Percentiles rank a stretch among this genome's conserved stretches.
phyloP scores from a whole-genome alignment of 2,888 invertebrate genomes.

The Volucella inflata region DNA sequence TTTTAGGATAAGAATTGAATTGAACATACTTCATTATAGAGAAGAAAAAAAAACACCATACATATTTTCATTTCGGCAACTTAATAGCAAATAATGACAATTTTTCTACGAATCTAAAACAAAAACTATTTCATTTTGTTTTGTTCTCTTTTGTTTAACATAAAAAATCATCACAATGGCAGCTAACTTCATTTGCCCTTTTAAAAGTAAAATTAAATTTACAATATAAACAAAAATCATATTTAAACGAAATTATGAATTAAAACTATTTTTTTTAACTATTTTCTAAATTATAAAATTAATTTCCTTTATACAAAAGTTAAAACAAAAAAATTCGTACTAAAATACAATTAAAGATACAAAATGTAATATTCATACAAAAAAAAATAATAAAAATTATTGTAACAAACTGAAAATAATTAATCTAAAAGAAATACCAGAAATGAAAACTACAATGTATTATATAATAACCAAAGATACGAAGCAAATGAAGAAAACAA shows the following conservation, averaged over 20 bases:
- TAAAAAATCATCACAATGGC: slow-evolving; percentile 73
- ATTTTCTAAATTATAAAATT: slow-evolving; percentile 33
- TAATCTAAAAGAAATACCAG: slow-evolving; percentile 60
- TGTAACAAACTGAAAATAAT: slow-evolving; percentile 68
- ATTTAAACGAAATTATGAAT: slow-evolving; percentile 20
- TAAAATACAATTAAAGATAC: slow-evolving; percentile 57
- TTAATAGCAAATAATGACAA: slow-evolving; percentile 44
- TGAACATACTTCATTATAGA: slow-evolving; percentile 11
- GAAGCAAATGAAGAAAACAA: slow-evolving; percentile 26
- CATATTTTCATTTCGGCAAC: slow-evolving; percentile 15
- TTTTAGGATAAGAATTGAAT: slow-evolving; percentile 57
- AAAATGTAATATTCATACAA: slow-evolving; percentile 38
- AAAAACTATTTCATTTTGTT: slow-evolving; percentile 21
- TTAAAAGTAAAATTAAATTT: slow-evolving; percentile 21
- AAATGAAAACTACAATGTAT: slow-evolving; percentile 6
- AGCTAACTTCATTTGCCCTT: slow-evolving; percentile 57
- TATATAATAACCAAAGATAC: slow-evolving; percentile 22
- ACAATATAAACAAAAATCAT: slow-evolving; percentile 26
- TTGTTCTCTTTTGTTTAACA: slow-evolving; percentile 42
- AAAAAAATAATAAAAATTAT: slow-evolving; percentile 26
- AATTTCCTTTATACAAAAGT: not conserved
- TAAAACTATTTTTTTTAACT: slow-evolving; percentile 30
- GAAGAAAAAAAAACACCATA: slow-evolving; percentile 1
- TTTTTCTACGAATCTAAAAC: slow-evolving; percentile 54
- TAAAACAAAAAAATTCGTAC: slow-evolving; percentile 58